Percentiles rank a stretch among this genome's conserved stretches.
Evolutionary conservation across 2,113 vertebrate genomes (phyloP).

Genomic region (Tyrannus savana): DNA sequence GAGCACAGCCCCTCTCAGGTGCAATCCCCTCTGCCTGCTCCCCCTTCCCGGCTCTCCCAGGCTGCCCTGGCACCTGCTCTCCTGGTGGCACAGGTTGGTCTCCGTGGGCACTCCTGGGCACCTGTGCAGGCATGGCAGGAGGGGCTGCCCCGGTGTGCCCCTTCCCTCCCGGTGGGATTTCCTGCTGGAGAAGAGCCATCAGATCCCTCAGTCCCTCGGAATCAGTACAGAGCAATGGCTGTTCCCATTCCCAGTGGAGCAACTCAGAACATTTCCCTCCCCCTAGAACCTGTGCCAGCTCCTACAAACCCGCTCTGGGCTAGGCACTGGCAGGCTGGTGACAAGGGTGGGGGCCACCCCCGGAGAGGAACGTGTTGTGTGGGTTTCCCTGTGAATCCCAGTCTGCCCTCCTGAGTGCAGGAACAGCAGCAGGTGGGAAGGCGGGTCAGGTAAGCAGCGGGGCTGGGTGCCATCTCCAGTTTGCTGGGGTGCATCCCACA

Average conservation of each 20-base stretch:
- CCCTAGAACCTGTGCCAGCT: background rate
- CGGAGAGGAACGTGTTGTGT: accelerated
- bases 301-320: background rate
- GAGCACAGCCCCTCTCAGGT: background rate
- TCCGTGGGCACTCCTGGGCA: accelerated
- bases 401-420: background rate
- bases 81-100: background rate
- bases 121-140: background rate
- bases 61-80: background rate
- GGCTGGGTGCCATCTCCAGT: background rate
- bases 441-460: background rate
- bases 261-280: background rate
- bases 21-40: background rate
- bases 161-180: background rate
- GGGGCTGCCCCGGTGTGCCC: background rate
- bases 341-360: background rate
- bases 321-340: background rate
- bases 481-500: background rate
- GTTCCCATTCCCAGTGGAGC: background rate
- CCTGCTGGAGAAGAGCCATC: background rate
- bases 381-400: background rate
- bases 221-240: background rate
- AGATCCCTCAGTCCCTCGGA: background rate
- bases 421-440: background rate
- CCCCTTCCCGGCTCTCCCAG: background rate